A percentile compares a stretch with the other conserved stretches of the same genome.
These are phyloP conservation scores for Spodoptera exigua DNA, from an alignment of 2,888 invertebrate species.

Conservation along the genomic window DNA sequence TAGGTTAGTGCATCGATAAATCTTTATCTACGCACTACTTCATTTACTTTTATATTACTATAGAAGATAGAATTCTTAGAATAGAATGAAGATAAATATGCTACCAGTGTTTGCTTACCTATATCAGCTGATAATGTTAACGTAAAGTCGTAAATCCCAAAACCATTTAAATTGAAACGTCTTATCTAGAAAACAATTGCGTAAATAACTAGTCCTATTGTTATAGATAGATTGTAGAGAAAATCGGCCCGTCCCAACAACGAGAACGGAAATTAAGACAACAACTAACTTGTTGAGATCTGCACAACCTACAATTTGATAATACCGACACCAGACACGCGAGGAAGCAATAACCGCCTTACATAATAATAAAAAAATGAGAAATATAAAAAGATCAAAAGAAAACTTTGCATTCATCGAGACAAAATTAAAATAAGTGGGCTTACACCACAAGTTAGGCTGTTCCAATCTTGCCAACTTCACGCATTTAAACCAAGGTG, in stretches of 20 bases:
- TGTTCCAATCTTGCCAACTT: conserved; percentile 42
- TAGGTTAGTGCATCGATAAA: conserved; percentile 52
- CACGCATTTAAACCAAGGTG: conserved; percentile 41
- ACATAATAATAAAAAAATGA: conserved; percentile 28
- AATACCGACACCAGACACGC: conserved; percentile 22
- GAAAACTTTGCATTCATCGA: conserved; percentile 33
- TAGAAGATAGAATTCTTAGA: conserved; percentile 2
- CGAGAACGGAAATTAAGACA: too few species aligned
- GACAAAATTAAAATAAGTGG: conserved; percentile 50
- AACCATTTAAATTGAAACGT: too few species aligned
- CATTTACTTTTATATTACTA: conserved; percentile 23
- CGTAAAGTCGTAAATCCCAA: too few species aligned
- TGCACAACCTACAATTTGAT: conserved; percentile 13
- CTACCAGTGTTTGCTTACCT: conserved; percentile 11
- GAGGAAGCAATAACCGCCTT: conserved; percentile 15
- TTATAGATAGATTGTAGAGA: too few species aligned
- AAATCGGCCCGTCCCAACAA: too few species aligned
- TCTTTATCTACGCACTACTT: conserved; percentile 43
- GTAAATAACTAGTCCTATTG: too few species aligned
- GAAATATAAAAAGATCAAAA: conserved; percentile 26
- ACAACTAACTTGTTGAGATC: background rate
- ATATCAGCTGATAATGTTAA: too few species aligned
- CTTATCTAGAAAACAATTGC: too few species aligned
- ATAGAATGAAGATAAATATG: conserved; percentile 13
- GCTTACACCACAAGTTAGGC: conserved; percentile 40